Base-by-base conservation (phyloP, 2,113 vertebrate genomes). In the Malaclemys terrapin region DNA sequence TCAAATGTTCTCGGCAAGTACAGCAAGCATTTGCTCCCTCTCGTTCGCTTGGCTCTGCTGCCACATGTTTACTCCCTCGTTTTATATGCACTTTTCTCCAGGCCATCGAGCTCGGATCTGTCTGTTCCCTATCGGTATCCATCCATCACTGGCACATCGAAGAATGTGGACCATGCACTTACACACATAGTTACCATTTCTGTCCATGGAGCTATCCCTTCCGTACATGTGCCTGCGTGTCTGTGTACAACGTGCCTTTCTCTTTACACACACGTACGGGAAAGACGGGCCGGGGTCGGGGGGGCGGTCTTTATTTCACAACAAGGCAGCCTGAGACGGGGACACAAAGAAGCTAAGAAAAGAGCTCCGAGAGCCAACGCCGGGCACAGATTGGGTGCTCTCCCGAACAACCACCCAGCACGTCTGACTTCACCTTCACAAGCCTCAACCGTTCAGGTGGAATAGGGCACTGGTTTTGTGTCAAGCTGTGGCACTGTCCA, bases 251-350 rank as follows among this genome's bases (percentile, higher is more conserved):
- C 84, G 10, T 76, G 93, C 82, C 89, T 95, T 88, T 97, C 92
- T 94, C 89, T 92, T 94, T 94, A 96, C 0, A 1, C 50, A 57
- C 53, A 53, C 42, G 9, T 17, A 72, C 80, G 3, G 94, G 93
- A 94, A 85, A 81, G 42, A 89, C 25, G 29, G 6, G 53, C 1
- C 7, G 19, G 7, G 49, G 49, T 4, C 7, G 88, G 38, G 84
- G 85, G 59, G 94, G 56, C 89, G 90, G 78, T 62, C 62, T 87
- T 57, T 8, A 76, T 97, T 97, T 95, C 96, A 89, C 88, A 97
- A 84, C 52, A 38, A 78, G 81, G 35, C 62, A 96, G 93, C 91
- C 85, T 93, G 22, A 88, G 91, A 90, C 92, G 87, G 80, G 42
- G 82, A 96, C 84, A 82, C 47, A 89, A 81, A 93, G 93, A 91